phyloP scores from a whole-genome alignment of 2,113 vertebrate genomes.

The Clarias batrachus region DNA sequence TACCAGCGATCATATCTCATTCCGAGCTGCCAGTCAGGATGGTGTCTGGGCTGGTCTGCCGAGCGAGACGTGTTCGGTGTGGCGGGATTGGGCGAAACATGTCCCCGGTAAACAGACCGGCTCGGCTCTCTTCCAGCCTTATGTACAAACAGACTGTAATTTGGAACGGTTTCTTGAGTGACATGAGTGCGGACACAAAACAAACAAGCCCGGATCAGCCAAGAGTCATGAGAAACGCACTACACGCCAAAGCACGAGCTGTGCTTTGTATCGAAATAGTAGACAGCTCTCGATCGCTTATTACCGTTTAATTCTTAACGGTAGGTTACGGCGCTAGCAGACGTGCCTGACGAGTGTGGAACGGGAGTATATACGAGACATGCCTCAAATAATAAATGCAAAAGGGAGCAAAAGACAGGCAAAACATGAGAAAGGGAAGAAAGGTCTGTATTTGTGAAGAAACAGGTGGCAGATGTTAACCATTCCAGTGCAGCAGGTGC shows the following conservation, averaged over 20 bases:
- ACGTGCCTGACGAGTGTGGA: background rate
- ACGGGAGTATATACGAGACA: background rate
- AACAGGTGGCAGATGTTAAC: constrained; percentile 25
- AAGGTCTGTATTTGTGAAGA: background rate
- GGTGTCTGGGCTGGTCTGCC: background rate
- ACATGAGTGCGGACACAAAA: constrained; percentile 25
- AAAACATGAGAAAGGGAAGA: constrained; percentile 22
- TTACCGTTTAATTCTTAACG: background rate
- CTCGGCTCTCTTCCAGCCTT: constrained; percentile 6
- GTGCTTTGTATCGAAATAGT: background rate
- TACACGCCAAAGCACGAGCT: background rate
- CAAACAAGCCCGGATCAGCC: constrained; percentile 16
- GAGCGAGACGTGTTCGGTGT: background rate
- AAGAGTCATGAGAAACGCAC: constrained; percentile 8
- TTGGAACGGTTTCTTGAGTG: background rate
- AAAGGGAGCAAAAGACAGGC: background rate
- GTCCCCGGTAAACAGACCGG: background rate
- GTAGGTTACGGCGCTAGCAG: background rate
- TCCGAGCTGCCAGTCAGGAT: constrained; percentile 8
- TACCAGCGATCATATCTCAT: constrained; percentile 3
- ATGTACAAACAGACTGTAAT: constrained; percentile 18
- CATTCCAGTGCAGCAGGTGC: constrained; percentile 3
- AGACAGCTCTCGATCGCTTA: background rate
- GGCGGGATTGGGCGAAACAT: background rate
- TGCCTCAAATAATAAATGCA: background rate